Base-by-base conservation (phyloP, 1,140 invertebrate species). In the Zaprionus taronus region DNA sequence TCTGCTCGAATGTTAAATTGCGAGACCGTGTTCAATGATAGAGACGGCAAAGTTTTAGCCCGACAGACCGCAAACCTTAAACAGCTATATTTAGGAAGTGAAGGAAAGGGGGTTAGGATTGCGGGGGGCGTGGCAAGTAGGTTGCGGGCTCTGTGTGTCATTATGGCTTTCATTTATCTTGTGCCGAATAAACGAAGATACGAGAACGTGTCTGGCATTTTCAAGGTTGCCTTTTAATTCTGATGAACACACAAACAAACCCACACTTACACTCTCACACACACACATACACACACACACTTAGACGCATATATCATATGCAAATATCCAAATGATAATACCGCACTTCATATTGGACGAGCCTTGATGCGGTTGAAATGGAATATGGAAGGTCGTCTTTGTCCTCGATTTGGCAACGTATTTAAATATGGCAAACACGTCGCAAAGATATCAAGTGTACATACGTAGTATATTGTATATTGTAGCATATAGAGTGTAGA, bases 181-280 rank as follows among this genome's bases (percentile, higher is more conserved):
- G 31, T 65, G 60, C 56, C 58, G 74, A 82, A 62, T 79, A 61
- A 70, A 80, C 73, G 77, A 69, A 57, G 70, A 75, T 75, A 34
- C 66, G 41, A 70, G 14, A 72, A 86, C 83, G 83, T 86, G 80
- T 87, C 83, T 89, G 81, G 84, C 81, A 87, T 87, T 89, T 82
- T 83, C 84, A 89, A 87, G 84, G 80, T 80, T 83, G 67, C 74
- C 70, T 83, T 89, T 89, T 89, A 83, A 83, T 83, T 85, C 77
- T 64, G 56, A 53, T 20, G 36, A 26, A 51, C 41, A 66, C 47
- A 68, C 17, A 58, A 31, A 60, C 20, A 51, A 5, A 41, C 51
- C 70, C 5, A 41, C 49, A 17, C 44, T n/a, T 20, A 44, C 56
- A 62, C 24, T 61, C 31, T 20, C 31, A 55, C 28, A 53, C 14